A percentile compares a stretch with the other conserved stretches of the same genome.
Conservation (phyloP, 2,113 vertebrate genomes). For the Crotalus horridus region DNA sequence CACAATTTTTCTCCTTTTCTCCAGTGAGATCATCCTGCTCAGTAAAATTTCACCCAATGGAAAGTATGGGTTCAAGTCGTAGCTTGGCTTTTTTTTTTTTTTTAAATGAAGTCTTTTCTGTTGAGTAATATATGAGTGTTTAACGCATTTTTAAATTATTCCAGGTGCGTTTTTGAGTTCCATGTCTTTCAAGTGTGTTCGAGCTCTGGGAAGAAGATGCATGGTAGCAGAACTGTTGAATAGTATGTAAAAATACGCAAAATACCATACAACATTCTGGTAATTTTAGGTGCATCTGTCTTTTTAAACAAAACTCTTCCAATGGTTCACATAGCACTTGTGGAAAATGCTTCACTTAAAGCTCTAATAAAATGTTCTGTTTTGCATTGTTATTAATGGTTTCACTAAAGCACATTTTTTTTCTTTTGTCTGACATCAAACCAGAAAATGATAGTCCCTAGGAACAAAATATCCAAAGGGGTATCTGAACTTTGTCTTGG, state of each 20-base stretch:
- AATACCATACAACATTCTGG: constrained; percentile 43
- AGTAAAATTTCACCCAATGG: neutral
- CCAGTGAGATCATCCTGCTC: neutral
- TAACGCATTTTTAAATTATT: constrained; percentile 70
- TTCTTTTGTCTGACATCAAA: neutral
- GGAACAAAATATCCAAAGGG: neutral
- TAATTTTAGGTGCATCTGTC: constrained; percentile 17
- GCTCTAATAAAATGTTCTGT: constrained; percentile 73
- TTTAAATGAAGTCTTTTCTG: constrained; percentile 3
- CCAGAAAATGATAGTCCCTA: neutral
- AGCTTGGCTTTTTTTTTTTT: constrained; percentile 34
- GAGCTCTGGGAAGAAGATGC: constrained; percentile 59
- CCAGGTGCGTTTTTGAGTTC: constrained; percentile 73
- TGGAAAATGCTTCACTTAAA: constrained; percentile 42
- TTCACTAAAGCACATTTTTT: constrained; percentile 1
- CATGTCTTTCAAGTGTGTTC: constrained; percentile 59
- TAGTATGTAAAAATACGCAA: constrained; percentile 68
- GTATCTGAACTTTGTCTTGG: neutral
- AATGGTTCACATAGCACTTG: constrained; percentile 10
- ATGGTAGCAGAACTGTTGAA: constrained; percentile 60
- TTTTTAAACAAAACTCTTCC: constrained; percentile 39
- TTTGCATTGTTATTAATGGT: constrained; percentile 14
- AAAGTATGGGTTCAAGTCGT: neutral
- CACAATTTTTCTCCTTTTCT: neutral
- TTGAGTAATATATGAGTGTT: constrained; percentile 45